These are phyloP conservation scores for Manis javanica DNA, from an alignment of 2,797 vertebrate genomes.

Conservation along the genomic window DNA sequence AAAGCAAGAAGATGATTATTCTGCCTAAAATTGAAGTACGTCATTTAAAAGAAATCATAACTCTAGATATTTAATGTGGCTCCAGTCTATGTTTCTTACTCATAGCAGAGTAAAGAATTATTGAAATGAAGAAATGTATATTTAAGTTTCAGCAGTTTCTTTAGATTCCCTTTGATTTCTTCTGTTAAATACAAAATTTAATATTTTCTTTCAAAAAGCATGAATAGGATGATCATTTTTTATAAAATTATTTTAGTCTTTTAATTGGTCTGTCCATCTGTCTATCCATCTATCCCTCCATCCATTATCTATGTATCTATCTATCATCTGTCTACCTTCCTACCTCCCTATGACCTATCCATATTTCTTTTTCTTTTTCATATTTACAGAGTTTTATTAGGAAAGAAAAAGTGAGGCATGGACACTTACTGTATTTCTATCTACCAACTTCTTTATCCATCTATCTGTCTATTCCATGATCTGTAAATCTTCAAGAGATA, in stretches of 20 bases:
- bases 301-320: neutral
- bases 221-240: neutral
- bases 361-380: too few relatives aligned
- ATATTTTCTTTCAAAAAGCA: neutral
- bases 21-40: constrained; percentile 25
- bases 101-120: neutral
- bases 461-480: neutral
- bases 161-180: neutral
- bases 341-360: neutral
- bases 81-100: neutral
- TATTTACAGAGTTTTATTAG: too few relatives aligned
- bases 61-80: neutral
- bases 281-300: neutral
- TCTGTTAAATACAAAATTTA: neutral
- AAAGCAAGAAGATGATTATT: constrained; percentile 15
- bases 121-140: constrained; percentile 28
- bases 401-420: too few relatives aligned
- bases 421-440: neutral
- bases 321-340: neutral
- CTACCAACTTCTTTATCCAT: neutral
- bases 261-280: neutral
- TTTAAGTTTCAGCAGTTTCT: constrained; percentile 40
- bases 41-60: constrained; percentile 50
- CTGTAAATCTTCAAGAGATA: neutral
- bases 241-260: constrained; percentile 26